phyloP scores from a whole-genome alignment of 2,797 vertebrate species.

The Galaxias olidus region DNA sequence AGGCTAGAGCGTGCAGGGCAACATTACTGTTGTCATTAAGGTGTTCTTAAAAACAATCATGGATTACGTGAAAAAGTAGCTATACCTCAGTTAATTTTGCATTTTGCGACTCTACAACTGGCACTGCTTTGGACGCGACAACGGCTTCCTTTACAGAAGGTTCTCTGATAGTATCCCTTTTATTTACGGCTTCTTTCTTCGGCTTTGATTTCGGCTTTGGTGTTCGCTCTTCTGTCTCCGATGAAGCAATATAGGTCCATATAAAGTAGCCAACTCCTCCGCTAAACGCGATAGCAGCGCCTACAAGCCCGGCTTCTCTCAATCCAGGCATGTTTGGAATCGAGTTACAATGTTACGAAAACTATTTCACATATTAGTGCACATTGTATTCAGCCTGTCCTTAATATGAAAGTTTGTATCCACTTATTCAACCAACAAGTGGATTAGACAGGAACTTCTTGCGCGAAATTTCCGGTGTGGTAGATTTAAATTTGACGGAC shows the following conservation, averaged over 20 bases:
- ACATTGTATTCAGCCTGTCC: constrained; percentile 1
- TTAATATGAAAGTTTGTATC: neutral
- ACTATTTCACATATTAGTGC: neutral
- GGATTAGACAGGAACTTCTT: constrained; percentile 66
- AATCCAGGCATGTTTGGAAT: constrained; percentile 58
- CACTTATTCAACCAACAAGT: constrained; percentile 62
- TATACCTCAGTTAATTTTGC: constrained; percentile 29
- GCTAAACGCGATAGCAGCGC: constrained; percentile 58
- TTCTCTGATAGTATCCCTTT: neutral
- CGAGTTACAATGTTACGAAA: neutral
- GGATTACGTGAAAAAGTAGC: neutral
- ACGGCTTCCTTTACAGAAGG: neutral
- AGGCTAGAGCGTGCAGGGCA: neutral
- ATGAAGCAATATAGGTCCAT: constrained; percentile 55
- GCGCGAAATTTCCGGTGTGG: constrained; percentile 49
- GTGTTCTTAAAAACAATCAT: constrained; percentile 9
- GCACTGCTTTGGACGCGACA: neutral
- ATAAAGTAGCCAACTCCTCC: constrained; percentile 67
- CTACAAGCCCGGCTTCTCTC: constrained; percentile 56
- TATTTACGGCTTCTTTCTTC: constrained; percentile 4
- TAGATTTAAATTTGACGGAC: too few species aligned
- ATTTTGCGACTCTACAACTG: neutral
- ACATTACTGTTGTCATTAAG: neutral
- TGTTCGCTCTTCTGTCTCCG: neutral
- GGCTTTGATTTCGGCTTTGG: neutral